A percentile compares a stretch with the other conserved stretches of the same genome.
These are phyloP conservation scores for Syrrhaptes paradoxus DNA, from an alignment of 2,113 vertebrate genomes.

Conservation along the genomic window DNA sequence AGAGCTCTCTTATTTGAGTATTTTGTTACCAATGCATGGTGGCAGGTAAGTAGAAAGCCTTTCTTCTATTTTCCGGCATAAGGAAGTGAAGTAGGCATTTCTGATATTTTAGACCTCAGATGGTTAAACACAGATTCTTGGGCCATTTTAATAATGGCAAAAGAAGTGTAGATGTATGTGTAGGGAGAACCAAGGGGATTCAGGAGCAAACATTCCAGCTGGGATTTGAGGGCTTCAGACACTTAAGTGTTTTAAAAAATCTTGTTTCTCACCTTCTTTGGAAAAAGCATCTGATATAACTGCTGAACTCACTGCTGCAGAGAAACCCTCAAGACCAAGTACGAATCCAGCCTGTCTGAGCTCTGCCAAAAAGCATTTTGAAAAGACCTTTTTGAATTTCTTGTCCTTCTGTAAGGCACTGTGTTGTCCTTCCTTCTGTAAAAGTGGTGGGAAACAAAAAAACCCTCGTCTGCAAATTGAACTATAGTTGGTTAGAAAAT, in stretches of 20 bases:
- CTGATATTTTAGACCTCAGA: not conserved
- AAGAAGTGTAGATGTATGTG: not conserved
- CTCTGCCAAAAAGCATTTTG: not conserved
- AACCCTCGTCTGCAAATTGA: not conserved
- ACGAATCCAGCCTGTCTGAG: not conserved
- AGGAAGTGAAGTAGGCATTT: not conserved
- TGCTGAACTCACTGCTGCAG: not conserved
- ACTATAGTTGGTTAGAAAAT: not conserved
- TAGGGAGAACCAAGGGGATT: not conserved
- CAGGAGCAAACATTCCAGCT: not conserved
- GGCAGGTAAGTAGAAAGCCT: not conserved
- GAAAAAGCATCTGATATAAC: not conserved
- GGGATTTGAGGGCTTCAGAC: not conserved
- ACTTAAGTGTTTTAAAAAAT: not conserved
- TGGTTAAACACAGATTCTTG: not conserved
- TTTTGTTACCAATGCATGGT: not conserved
- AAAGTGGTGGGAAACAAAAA: not conserved
- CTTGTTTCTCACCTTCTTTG: not conserved
- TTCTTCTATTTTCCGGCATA: not conserved
- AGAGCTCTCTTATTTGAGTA: not conserved
- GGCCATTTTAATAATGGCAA: not conserved
- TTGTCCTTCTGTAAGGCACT: not conserved
- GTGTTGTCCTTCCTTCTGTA: not conserved
- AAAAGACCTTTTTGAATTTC: not conserved
- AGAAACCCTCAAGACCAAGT: not conserved